Base-by-base conservation (phyloP, 2,888 invertebrate species). In the Ormyrus labotus region DNA sequence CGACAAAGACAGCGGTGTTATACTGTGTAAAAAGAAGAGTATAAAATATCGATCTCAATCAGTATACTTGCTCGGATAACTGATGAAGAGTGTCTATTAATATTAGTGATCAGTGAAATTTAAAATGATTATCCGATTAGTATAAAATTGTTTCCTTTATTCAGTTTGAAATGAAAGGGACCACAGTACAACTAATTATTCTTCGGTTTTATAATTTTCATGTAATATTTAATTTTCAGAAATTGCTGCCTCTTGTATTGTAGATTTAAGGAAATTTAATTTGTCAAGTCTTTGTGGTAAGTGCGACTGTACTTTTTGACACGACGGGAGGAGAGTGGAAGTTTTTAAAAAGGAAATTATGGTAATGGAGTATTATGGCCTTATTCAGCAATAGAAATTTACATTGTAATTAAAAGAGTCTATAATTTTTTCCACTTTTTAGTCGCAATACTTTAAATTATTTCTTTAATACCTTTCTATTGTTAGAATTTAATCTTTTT, bases 81-180 rank as follows among this genome's bases (percentile, higher is more conserved):
- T 67, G 67, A 55, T 67, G 71, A 72, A n/a, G 58, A 60, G 50
- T 73, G 65, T 68, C 55, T 78, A 73, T 61, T 61, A 72, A 68
- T 34, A 73, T 48, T 68, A 61, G 61, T 6, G 11, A 61, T 55
- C 45, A 34, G 55, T 55, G 19, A 50, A 64, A 65, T 55, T 10
- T 72, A 67, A 61, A 67, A 13, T 61, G 10, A 68, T 78, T 55
- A 55, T 61, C 51, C 0, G 34, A 80, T 81, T 84, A 70, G 50
- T 78, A 64, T 80, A 81, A 81, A 9, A 63, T 69, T 10, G 45
- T 63, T 72, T 82, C 83, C 79, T 82, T 3, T 84, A 78, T 86
- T 85, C 78, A 85, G 82, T 85, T 83, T 78, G 53, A 78, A 77
- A 81, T 78, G 82, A 83, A 84, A 86, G 87, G 87, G 86, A 87